These are phyloP conservation scores for Pseudachorutes palmiensis DNA, from an alignment of 1,140 invertebrate genomes.

Conservation along the genomic window DNA sequence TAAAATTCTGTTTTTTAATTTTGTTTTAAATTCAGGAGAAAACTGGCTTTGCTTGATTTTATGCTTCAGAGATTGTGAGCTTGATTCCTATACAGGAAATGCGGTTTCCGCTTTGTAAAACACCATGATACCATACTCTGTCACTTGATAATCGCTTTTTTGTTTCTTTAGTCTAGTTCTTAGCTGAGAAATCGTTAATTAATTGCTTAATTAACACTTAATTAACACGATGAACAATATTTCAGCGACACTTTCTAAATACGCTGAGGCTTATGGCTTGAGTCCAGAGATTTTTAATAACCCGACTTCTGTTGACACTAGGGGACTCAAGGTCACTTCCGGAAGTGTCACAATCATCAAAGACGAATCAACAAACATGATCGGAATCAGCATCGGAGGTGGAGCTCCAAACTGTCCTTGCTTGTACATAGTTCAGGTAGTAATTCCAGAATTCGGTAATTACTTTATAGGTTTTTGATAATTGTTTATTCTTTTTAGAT, in stretches of 20 bases:
- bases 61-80: too few relatives aligned
- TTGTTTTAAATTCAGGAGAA: too few relatives aligned
- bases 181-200: too few relatives aligned
- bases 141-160: too few relatives aligned
- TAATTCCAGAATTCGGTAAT: slow-evolving; percentile 15
- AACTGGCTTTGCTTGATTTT: too few relatives aligned
- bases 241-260: neutral
- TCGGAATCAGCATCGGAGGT: slow-evolving; percentile 95
- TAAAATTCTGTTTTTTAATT: too few relatives aligned
- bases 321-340: slow-evolving; percentile 97
- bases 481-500: slow-evolving; percentile 15
- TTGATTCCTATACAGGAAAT: too few relatives aligned
- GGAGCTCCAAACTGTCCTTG: slow-evolving; percentile 93
- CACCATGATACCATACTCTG: too few relatives aligned
- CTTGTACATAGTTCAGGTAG: slow-evolving; percentile 83
- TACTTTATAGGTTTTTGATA: neutral
- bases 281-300: neutral
- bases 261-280: neutral
- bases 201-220: too few relatives aligned
- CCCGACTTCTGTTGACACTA: slow-evolving; percentile 41
- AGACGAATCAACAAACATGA: slow-evolving; percentile 80
- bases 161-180: too few relatives aligned
- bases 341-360: slow-evolving; percentile 82
- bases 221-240: too few relatives aligned
- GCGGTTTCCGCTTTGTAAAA: too few relatives aligned